Base-by-base conservation (phyloP, 2,888 invertebrate genomes). In the Carcina quercana region DNA sequence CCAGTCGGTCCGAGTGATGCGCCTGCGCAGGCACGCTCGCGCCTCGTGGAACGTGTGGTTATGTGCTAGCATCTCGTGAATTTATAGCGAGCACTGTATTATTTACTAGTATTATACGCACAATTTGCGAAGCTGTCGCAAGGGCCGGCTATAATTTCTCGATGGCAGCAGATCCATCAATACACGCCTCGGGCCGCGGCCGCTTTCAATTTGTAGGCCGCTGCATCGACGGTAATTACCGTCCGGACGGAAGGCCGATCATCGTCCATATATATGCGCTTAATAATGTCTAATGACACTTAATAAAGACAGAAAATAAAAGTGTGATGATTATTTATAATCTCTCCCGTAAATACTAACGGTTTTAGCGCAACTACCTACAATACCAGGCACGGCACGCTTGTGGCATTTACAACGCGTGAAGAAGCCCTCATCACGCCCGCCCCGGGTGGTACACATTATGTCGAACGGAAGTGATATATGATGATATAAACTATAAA, bases 71-170 rank as follows among this genome's bases (percentile, higher is more conserved):
- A 45, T 54, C 55, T 60, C 67, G 68, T 66, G 70, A 76, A 74
- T 79, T 75, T 73, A 75, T 75, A 72, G 69, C 67, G 66, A 62
- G 59, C 50, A 59, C 57, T 47, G 59, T 76, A 78, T 78, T 80
- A 80, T 82, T 79, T 75, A 76, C 80, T 78, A 78, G 82, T 71
- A 80, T 82, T 82, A 80, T 79, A 75, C 72, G 80, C 76, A 82
- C 79, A 80, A 79, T 82, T 83, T 78, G 80, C 82, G 76, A 71
- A 78, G 80, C 79, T 82, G 82, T 83, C 82, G 79, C 80, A 76
- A 78, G 72, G 66, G 69, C 69, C 63, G 53, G 67, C 74, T 80
- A 78, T 80, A 83, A 83, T 82, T 82, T 79, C 59, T 60, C 69
- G 68, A 79, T 80, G 82, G 82, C 79, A 72, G 79, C 66, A 74